Evolutionary conservation across 2,888 invertebrate genomes (phyloP).

Genomic region (Phengaris alcon): DNA sequence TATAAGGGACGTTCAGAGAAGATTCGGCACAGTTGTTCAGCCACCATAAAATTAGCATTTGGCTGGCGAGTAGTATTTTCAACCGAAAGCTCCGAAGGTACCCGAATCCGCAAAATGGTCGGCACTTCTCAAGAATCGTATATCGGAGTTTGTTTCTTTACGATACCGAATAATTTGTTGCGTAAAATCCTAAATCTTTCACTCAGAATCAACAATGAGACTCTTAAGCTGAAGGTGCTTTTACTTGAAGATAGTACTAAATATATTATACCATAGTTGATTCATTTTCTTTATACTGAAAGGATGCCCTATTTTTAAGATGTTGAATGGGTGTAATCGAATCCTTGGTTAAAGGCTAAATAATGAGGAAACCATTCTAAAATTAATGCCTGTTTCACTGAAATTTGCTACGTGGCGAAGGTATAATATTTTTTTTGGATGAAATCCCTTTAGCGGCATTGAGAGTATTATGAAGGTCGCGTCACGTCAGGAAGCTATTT

Average conservation of each 20-base stretch:
- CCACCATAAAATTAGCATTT: slow-evolving; percentile 80
- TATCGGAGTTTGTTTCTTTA: slow-evolving; percentile 44
- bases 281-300: not conserved
- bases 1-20: slow-evolving; percentile 68
- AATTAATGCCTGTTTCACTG: no score
- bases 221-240: not conserved
- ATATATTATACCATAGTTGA: no score
- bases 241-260: not conserved
- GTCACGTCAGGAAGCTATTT: no score
- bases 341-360: no score
- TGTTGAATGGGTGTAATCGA: no score
- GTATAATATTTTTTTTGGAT: no score
- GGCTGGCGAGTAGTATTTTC: slow-evolving; percentile 73
- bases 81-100: slow-evolving; percentile 62
- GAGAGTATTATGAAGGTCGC: no score
- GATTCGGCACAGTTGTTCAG: slow-evolving; percentile 76
- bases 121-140: slow-evolving; percentile 59
- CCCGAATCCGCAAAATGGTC: slow-evolving; percentile 68
- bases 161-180: slow-evolving; percentile 12
- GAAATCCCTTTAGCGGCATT: no score
- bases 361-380: no score
- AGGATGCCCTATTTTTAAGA: no score
- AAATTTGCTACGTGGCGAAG: no score
- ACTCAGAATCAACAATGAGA: not conserved
- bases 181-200: not conserved